Conservation (phyloP, 2,113 vertebrate genomes). For the Sinocyclocheilus anophthalmus region DNA sequence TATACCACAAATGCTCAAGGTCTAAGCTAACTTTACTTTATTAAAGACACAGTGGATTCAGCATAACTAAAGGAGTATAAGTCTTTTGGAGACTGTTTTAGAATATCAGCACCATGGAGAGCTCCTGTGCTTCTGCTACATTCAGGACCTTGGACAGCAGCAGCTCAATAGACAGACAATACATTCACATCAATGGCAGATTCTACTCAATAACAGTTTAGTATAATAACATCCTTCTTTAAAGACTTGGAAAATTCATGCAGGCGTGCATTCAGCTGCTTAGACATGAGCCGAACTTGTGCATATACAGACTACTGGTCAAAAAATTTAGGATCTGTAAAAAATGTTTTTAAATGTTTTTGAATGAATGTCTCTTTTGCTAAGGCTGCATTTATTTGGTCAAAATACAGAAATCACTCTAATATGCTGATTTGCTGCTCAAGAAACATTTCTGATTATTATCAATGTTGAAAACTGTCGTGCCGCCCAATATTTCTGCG, state of each 20-base stretch:
- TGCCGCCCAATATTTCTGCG: no score
- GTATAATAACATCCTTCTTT: not conserved
- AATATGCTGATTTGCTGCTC: no score
- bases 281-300: not conserved
- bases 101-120: constrained; percentile 16
- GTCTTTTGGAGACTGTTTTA: not conserved
- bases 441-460: no score
- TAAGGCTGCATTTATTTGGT: no score
- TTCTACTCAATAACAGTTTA: not conserved
- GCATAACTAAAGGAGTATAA: not conserved
- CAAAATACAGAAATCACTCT: no score
- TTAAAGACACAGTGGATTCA: not conserved
- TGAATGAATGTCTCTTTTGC: no score
- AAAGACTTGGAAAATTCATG: no score
- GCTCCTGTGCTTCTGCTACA: not conserved
- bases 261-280: not conserved
- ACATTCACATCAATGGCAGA: not conserved
- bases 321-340: no score
- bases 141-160: constrained; percentile 18
- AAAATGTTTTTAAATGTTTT: no score
- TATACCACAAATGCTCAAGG: not conserved
- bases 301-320: no score
- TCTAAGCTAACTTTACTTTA: not conserved
- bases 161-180: not conserved
- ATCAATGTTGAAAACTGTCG: no score